These are phyloP conservation scores for Drosophila dives DNA, from an alignment of 2,888 invertebrate species.

Conservation along the genomic window DNA sequence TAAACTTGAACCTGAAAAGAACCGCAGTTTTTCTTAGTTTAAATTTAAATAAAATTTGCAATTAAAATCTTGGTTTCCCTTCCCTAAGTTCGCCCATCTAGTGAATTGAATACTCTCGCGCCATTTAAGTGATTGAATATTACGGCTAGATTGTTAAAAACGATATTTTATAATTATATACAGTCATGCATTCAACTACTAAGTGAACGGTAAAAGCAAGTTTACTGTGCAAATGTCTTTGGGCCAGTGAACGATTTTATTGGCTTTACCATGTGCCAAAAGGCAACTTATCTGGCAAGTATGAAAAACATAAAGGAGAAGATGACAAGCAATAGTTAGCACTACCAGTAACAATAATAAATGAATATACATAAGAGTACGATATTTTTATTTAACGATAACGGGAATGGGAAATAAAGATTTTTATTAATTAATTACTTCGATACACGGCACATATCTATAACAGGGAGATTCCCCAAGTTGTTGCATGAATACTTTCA, in stretches of 20 bases:
- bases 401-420: not conserved
- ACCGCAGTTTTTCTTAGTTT: not conserved
- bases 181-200: not conserved
- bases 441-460: not conserved
- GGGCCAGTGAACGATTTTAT: slow-evolving; percentile 6
- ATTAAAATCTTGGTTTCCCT: not conserved
- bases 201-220: not conserved
- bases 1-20: not conserved
- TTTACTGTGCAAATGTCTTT: not conserved
- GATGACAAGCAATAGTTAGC: not conserved
- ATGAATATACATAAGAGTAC: not conserved
- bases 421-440: not conserved
- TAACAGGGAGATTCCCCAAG: slow-evolving; percentile 18
- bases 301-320: not conserved
- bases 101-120: not conserved
- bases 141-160: too few species aligned
- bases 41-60: not conserved
- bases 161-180: slow-evolving; percentile 3
- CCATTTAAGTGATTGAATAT: slow-evolving; percentile 15
- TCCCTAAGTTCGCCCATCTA: not conserved
- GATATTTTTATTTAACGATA: not conserved
- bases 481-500: not conserved
- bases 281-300: slow-evolving; percentile 12
- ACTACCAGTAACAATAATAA: not conserved
- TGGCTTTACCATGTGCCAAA: not conserved